Evolutionary conservation across 2,888 invertebrate genomes (phyloP), one percentile per base, ranked within the genome.

Genomic region (Abscondita cerata): DNA sequence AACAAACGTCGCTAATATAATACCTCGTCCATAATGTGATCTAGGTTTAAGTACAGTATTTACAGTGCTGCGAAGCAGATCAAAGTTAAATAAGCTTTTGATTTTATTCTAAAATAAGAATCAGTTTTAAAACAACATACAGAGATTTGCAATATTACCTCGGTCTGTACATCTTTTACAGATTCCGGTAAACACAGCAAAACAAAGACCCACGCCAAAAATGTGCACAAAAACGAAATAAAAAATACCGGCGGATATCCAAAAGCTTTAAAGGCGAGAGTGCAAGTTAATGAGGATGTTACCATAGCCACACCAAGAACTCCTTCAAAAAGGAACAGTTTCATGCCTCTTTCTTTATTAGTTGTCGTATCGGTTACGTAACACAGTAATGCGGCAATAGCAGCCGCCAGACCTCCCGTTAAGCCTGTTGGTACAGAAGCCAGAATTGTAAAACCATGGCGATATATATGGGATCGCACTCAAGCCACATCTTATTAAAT

Each of bases 281-380:
- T 84, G 67, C 90, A 89, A 0, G 80, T 71, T 16, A 88, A 73
- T n/a, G 84, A 82, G 6, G 91, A 91, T 13, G 84, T 57, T 59
- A 90, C 81, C 64, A 86, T 80, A 12, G 91, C 91, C 0, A 83
- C 72, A 50, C 85, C 84, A 18, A 89, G 78, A 0, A 83, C 77
- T 0, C 83, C 85, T 72, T 90, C 88, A 64, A 90, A 75, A 33
- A 87, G 69, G 1, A 85, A 86, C 85, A 89, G 86, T 76, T 89
- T 89, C 70, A 87, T 78, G 61, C 89, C 87, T 76, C 90, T 81
- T 67, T 84, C 84, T 18, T 83, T 80, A 25, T 83, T 82, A n/a
- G 83, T 80, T 0, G 87, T 86, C 44, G 87, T 84, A 75, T 91
- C 91, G 38, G 87, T 86, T 67, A 91, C 80, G 72, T 89, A 78